Evolutionary conservation across 2,113 vertebrate species (phyloP), one percentile per base, ranked within the genome.

Genomic region (Osmerus eperlanus): DNA sequence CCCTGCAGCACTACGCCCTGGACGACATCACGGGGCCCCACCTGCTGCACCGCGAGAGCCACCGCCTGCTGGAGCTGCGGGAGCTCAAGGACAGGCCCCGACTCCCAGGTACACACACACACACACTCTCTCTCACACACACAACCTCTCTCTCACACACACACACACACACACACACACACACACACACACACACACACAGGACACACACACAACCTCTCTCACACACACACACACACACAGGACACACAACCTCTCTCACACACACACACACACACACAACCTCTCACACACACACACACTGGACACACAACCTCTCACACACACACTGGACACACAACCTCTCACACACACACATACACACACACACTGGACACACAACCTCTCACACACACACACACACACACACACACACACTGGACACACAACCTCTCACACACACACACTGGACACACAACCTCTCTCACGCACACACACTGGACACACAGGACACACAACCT

Each of bases 1-100:
- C 97, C 60, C 90, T 98, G 75, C 97, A 99, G 85, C 97, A 98
- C 90, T 99, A 98, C 58, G 95, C 96, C 64, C 89, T 99, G 87
- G 97, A 99, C 73, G 97, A 99, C 84, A 97, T 99, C 0, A 91
- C 94, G 9, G 92, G 93, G 1, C 95, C 96, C 12, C 97, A 99
- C 81, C 91, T 98, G 72, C 91, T 98, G 23, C 97, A 98, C 90
- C 92, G 97, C 19, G 96, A 98, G 29, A 93, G 87, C 59, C 94
- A 90, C 68, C 96, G 96, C 78, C 91, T 96, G 81, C 2, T 96
- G 83, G 97, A 99, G 85, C 92, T 96, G 79, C 90, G 96, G 47
- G 97, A 99, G 73, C 91, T 96, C 32, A 96, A 97, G 77, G 95
- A 98, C 76, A 86, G 96, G 77, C 95, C 96, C 16, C 70, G 95